Conservation (phyloP, 2,797 vertebrate species). For the Caiman crocodilus region DNA sequence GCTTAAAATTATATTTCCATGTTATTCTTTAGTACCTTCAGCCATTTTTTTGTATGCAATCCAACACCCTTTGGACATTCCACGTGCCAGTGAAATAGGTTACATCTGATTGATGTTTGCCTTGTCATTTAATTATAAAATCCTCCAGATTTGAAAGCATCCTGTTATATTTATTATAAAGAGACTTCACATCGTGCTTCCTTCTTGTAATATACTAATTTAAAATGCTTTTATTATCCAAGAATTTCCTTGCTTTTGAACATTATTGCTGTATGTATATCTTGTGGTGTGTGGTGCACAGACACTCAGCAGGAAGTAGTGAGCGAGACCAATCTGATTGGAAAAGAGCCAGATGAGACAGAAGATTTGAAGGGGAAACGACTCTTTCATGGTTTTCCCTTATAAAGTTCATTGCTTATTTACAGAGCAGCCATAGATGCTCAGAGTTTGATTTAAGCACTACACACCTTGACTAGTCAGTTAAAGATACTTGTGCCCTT, state of each 20-base stretch:
- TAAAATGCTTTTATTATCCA: not conserved
- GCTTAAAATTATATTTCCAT: not conserved
- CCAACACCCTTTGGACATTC: not conserved
- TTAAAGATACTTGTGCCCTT: not conserved
- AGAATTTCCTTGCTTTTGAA: not conserved
- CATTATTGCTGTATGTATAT: rapidly evolving
- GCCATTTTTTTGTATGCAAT: not conserved
- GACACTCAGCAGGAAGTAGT: not conserved
- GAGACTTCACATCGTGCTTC: not conserved
- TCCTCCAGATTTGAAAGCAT: not conserved
- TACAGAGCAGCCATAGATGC: slow-evolving; percentile 15
- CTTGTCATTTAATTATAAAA: not conserved
- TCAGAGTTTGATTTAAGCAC: slow-evolving; percentile 6
- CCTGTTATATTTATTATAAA: not conserved
- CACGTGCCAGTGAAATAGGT: not conserved
- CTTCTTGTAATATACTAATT: not conserved
- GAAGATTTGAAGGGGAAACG: slow-evolving; percentile 50
- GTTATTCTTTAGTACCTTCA: not conserved
- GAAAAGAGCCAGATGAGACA: slow-evolving; percentile 44
- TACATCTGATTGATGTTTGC: not conserved
- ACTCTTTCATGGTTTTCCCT: slow-evolving; percentile 50
- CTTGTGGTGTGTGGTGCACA: not conserved
- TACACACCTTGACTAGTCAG: not conserved
- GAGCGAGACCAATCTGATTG: slow-evolving; percentile 42
- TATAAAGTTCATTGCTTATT: slow-evolving; percentile 37